phyloP scores from a whole-genome alignment of 2,113 vertebrate species.

The Dicentrarchus labrax region DNA sequence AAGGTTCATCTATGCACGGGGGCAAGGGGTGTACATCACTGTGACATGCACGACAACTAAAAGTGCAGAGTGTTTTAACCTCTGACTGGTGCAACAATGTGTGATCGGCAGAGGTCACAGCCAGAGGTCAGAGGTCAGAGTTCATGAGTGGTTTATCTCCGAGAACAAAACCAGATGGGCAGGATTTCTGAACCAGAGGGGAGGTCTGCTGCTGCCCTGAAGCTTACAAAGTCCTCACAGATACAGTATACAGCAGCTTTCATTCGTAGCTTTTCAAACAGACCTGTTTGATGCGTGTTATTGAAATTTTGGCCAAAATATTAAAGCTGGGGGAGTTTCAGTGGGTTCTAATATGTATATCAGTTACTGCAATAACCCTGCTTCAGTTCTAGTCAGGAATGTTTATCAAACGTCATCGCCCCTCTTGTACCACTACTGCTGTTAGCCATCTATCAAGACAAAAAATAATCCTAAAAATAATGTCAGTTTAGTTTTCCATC shows the following conservation, averaged over 20 bases:
- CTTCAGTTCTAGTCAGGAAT: neutral
- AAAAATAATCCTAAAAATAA: neutral
- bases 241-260: neutral
- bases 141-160: constrained; percentile 67
- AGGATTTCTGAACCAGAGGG: constrained; percentile 2
- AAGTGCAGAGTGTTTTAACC: constrained; percentile 62
- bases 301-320: neutral
- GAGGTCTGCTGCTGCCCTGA: neutral
- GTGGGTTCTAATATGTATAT: neutral
- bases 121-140: constrained; percentile 57
- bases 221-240: neutral
- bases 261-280: neutral
- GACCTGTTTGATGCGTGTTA: neutral
- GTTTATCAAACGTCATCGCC: neutral
- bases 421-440: neutral
- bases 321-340: neutral
- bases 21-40: constrained; percentile 35
- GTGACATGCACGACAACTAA: constrained; percentile 58
- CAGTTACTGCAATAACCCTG: too few relatives aligned
- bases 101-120: constrained; percentile 61
- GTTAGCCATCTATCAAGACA: neutral
- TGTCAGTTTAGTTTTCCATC: too few relatives aligned
- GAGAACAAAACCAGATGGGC: constrained; percentile 76
- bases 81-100: constrained; percentile 65
- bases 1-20: neutral